Evolutionary conservation across 2,888 invertebrate genomes (phyloP).

Genomic region (Frankliniella intonsa): DNA sequence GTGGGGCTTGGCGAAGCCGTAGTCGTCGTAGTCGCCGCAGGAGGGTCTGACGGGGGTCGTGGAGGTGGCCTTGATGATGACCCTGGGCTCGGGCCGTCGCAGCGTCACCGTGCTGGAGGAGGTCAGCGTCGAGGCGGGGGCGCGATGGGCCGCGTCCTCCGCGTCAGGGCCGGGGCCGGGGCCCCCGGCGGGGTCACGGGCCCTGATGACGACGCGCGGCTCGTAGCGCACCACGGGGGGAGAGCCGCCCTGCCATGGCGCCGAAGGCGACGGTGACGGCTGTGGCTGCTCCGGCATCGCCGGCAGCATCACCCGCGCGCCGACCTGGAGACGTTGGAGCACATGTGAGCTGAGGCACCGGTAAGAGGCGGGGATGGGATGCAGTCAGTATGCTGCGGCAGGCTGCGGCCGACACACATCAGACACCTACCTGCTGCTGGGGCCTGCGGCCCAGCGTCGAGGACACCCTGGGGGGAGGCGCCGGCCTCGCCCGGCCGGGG

Average conservation of each 20-base stretch:
- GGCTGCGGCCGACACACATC: slow-evolving; percentile 47
- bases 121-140: neutral
- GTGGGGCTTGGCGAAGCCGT: slow-evolving; percentile 19
- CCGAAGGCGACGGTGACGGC: neutral
- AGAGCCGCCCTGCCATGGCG: neutral
- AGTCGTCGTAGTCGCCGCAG: slow-evolving; percentile 37
- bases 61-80: slow-evolving; percentile 58
- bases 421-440: slow-evolving; percentile 42
- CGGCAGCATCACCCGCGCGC: neutral
- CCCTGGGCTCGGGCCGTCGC: slow-evolving; percentile 50
- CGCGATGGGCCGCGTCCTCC: neutral
- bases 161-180: neutral
- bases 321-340: neutral
- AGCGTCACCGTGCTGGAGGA: slow-evolving; percentile 1
- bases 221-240: neutral
- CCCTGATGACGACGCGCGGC: slow-evolving; percentile 6
- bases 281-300: slow-evolving; percentile 1
- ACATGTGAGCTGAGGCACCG: neutral
- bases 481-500: slow-evolving; percentile 49
- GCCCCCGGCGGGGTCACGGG: neutral
- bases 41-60: slow-evolving; percentile 43
- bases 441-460: slow-evolving; percentile 60
- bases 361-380: neutral
- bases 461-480: slow-evolving; percentile 67
- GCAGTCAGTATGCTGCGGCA: slow-evolving; percentile 42